A percentile compares a stretch with the other conserved stretches of the same genome.
phyloP scores from a whole-genome alignment of 2,888 invertebrate genomes.

The Blastobasis adustella region DNA sequence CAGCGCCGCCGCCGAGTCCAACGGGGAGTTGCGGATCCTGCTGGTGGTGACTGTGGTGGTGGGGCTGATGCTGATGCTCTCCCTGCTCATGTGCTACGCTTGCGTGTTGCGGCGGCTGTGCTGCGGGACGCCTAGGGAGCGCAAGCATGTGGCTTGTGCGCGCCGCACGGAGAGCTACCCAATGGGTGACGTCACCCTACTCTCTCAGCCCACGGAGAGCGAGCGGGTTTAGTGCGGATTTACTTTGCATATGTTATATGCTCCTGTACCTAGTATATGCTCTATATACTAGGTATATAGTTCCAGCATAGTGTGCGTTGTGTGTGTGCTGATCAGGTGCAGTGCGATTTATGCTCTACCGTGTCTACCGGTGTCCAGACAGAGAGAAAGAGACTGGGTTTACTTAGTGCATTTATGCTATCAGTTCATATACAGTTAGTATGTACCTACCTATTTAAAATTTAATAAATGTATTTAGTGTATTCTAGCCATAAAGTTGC shows the following conservation, averaged over 20 bases:
- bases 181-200: conserved; percentile 75
- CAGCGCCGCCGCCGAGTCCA: conserved; percentile 50
- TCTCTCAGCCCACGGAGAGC: conserved; percentile 77
- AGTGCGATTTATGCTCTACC: too few species aligned
- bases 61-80: conserved; percentile 75
- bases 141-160: conserved; percentile 51
- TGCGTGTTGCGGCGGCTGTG: conserved; percentile 79
- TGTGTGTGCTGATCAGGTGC: too few species aligned
- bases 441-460: too few species aligned
- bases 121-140: conserved; percentile 70
- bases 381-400: too few species aligned
- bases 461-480: too few species aligned
- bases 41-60: conserved; percentile 76
- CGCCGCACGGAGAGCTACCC: conserved; percentile 71
- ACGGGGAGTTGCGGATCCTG: conserved; percentile 74
- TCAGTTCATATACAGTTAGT: too few species aligned
- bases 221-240: conserved; percentile 47
- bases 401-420: too few species aligned
- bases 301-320: too few species aligned
- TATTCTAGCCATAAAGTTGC: too few species aligned
- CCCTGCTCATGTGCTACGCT: conserved; percentile 78
- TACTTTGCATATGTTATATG: not conserved
- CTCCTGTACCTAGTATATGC: too few species aligned
- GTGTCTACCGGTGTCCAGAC: too few species aligned
- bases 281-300: too few species aligned